Evolutionary conservation across 2,797 vertebrate species (phyloP).

Genomic region (Sphenodon punctatus): DNA sequence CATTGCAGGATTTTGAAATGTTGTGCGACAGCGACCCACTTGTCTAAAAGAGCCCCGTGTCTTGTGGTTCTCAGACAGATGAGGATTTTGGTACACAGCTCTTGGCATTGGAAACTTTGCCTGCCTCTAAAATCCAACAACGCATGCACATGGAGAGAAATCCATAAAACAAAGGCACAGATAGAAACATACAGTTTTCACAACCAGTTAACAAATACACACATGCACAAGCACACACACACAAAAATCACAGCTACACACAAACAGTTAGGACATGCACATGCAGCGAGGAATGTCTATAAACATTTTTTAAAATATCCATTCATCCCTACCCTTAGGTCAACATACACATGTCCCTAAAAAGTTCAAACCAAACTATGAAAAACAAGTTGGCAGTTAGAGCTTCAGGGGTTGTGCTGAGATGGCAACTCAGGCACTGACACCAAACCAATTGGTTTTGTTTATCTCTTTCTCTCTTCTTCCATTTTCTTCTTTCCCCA

Average conservation of each 20-base stretch:
- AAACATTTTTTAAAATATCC: fast-evolving
- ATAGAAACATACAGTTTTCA: fast-evolving
- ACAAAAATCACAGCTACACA: background rate
- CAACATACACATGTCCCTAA: background rate
- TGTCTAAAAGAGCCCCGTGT: too few species aligned
- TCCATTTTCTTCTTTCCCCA: background rate
- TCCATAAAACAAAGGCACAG: background rate
- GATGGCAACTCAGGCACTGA: background rate
- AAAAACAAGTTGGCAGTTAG: background rate
- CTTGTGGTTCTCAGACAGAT: too few species aligned
- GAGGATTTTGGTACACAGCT: too few species aligned
- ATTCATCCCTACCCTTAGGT: background rate
- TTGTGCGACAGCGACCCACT: too few species aligned
- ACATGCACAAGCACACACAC: too few species aligned
- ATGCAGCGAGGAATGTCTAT: background rate
- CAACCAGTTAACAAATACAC: background rate
- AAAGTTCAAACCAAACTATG: background rate
- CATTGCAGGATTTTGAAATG: too few species aligned
- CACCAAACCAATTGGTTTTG: background rate
- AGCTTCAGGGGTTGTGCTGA: background rate
- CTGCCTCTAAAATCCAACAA: background rate
- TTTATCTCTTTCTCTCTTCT: too few species aligned
- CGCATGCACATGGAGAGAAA: background rate
- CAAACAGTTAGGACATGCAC: background rate
- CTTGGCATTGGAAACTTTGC: too few species aligned